These are phyloP conservation scores for Tinea semifulvella DNA, from an alignment of 2,888 invertebrate genomes.

Conservation along the genomic window DNA sequence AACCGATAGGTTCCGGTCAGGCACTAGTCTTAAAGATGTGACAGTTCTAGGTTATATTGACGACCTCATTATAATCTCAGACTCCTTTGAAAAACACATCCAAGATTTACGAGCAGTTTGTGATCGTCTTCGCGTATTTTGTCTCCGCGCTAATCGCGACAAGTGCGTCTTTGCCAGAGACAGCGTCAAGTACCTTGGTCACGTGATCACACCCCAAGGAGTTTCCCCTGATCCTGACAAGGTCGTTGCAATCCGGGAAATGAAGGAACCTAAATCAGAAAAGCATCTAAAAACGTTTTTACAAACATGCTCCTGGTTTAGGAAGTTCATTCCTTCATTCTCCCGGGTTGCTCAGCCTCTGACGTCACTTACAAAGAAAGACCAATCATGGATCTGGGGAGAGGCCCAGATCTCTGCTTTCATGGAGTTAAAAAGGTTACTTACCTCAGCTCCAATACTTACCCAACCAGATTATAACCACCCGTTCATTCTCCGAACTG, in stretches of 20 bases:
- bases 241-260: slow-evolving; percentile 18
- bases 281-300: slow-evolving; percentile 22
- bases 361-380: slow-evolving; percentile 24
- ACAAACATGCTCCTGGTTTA: slow-evolving; percentile 22
- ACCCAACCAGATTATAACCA: slow-evolving; percentile 17
- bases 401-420: slow-evolving; percentile 21
- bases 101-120: slow-evolving; percentile 24
- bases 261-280: slow-evolving; percentile 19
- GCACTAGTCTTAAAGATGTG: slow-evolving; percentile 18
- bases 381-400: slow-evolving; percentile 22
- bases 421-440: slow-evolving; percentile 19
- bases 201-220: slow-evolving; percentile 20
- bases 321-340: slow-evolving; percentile 29
- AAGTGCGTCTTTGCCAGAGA: slow-evolving; percentile 24
- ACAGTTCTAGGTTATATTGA: slow-evolving; percentile 26
- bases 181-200: slow-evolving; percentile 21
- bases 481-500: slow-evolving; percentile 19
- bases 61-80: slow-evolving; percentile 26
- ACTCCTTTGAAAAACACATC: slow-evolving; percentile 22
- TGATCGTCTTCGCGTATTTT: slow-evolving; percentile 22
- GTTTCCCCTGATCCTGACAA: slow-evolving; percentile 21
- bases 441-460: slow-evolving; percentile 22
- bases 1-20: slow-evolving; percentile 27
- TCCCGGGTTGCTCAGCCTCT: slow-evolving; percentile 22
- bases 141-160: slow-evolving; percentile 24